A percentile compares a stretch with the other conserved stretches of the same genome.
Conservation (phyloP, 1,140 invertebrate species). For the Saccostrea glomerata region DNA sequence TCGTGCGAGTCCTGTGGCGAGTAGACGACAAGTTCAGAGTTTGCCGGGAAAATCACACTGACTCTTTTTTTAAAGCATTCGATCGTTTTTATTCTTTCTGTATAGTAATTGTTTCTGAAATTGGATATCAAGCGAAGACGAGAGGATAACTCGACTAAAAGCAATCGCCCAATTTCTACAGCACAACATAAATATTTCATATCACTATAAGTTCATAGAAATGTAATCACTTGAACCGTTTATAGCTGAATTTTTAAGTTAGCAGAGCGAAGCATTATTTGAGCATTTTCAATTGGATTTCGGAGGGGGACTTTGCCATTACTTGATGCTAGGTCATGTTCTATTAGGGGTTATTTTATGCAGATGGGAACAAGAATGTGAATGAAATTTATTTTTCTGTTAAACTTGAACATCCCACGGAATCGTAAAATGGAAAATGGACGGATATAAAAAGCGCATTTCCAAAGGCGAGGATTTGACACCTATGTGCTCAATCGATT, state of each 20-base stretch:
- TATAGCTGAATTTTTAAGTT: background rate
- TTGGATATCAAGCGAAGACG: constrained; percentile 30
- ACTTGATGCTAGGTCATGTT: background rate
- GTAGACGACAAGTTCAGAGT: background rate
- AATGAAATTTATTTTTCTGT: constrained; percentile 28
- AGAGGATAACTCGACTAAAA: constrained; percentile 28
- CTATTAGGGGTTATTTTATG: background rate
- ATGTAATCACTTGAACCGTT: constrained; percentile 23
- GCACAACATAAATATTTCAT: constrained; percentile 34
- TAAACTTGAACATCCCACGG: constrained; percentile 1
- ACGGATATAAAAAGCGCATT: background rate
- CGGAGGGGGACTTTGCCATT: background rate
- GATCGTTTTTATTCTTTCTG: constrained; percentile 22
- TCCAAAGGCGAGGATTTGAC: background rate
- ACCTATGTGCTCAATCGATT: background rate
- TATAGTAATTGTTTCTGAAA: constrained; percentile 32
- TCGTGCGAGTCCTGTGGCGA: background rate
- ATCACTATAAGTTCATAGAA: constrained; percentile 20
- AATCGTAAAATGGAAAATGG: background rate
- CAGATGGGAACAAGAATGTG: background rate
- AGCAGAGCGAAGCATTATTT: background rate
- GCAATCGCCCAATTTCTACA: constrained; percentile 19
- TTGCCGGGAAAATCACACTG: background rate
- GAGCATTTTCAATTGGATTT: background rate
- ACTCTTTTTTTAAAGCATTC: constrained; percentile 8